A percentile compares a stretch with the other conserved stretches of the same genome.
Conservation (phyloP, 2,888 invertebrate species). For the Toxonevra muliebris region DNA sequence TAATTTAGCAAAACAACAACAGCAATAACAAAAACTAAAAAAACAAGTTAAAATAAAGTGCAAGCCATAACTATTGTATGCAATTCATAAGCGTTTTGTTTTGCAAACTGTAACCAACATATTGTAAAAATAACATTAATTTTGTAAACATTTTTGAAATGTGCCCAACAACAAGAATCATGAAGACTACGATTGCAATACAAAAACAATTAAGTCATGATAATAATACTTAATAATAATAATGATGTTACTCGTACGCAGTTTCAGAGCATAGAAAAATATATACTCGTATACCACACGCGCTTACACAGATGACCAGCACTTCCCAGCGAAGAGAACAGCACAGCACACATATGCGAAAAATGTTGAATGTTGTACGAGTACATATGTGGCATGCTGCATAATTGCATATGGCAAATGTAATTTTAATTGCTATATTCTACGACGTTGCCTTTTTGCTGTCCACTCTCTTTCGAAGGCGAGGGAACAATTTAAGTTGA, state of each 20-base stretch:
- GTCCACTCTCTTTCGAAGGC: too few relatives aligned
- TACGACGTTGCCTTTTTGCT: neutral
- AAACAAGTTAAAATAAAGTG: too few relatives aligned
- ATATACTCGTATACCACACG: neutral
- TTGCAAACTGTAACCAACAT: too few relatives aligned
- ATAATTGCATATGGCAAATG: constrained; percentile 19
- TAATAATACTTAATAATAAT: neutral
- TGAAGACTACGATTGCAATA: neutral
- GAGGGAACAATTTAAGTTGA: neutral
- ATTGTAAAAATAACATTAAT: too few relatives aligned
- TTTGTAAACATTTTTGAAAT: too few relatives aligned
- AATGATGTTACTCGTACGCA: neutral
- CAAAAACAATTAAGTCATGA: constrained; percentile 3
- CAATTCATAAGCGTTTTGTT: neutral
- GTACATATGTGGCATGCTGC: constrained; percentile 20
- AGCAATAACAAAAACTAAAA: neutral
- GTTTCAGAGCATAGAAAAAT: neutral
- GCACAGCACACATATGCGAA: neutral
- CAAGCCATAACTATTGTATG: too few relatives aligned
- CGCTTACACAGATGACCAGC: neutral
- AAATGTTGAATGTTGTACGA: constrained; percentile 28
- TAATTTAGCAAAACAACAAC: too few relatives aligned
- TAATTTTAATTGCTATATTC: neutral
- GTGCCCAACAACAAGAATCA: too few relatives aligned
- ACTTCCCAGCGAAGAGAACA: neutral